These are phyloP conservation scores for Cirrhinus mrigala DNA, from an alignment of 2,797 vertebrate species.

Conservation along the genomic window DNA sequence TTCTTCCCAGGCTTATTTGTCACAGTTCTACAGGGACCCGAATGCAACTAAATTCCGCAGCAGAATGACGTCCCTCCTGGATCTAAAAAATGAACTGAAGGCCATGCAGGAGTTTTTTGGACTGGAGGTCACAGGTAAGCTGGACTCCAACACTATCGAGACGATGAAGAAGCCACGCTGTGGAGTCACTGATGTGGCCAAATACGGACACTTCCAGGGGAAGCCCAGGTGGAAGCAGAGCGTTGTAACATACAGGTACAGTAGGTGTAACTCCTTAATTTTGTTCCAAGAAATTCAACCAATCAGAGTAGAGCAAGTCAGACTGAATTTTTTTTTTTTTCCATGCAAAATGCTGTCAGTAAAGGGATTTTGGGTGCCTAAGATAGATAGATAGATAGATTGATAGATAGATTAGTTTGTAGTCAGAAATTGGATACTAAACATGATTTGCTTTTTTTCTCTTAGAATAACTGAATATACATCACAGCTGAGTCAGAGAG, in stretches of 20 bases:
- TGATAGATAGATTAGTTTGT: too few relatives aligned
- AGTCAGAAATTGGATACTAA: neutral
- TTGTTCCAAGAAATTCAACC: neutral
- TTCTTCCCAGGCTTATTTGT: conserved; percentile 60
- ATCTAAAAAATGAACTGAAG: conserved; percentile 52
- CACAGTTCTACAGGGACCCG: conserved; percentile 53
- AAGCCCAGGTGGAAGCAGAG: conserved; percentile 73
- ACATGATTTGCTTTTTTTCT: neutral
- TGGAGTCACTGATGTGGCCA: conserved; percentile 74
- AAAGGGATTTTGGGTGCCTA: neutral
- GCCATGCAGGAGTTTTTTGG: conserved; percentile 71
- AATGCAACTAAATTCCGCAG: neutral
- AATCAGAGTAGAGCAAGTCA: neutral
- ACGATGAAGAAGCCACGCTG: conserved; percentile 73
- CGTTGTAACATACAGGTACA: conserved; percentile 78
- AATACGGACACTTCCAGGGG: conserved; percentile 53
- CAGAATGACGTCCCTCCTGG: conserved; percentile 4
- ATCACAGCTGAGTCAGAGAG: conserved; percentile 57
- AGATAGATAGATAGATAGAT: too few relatives aligned
- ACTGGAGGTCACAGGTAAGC: conserved; percentile 64
- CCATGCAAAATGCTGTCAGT: neutral
- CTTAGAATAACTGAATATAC: conserved; percentile 68
- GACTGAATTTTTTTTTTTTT: neutral
- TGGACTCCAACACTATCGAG: conserved; percentile 65
- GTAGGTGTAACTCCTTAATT: conserved; percentile 44